Evolutionary conservation across 2,797 vertebrate genomes (phyloP), one percentile per base, ranked within the genome.

Genomic region (Percopsis omiscomaycus): DNA sequence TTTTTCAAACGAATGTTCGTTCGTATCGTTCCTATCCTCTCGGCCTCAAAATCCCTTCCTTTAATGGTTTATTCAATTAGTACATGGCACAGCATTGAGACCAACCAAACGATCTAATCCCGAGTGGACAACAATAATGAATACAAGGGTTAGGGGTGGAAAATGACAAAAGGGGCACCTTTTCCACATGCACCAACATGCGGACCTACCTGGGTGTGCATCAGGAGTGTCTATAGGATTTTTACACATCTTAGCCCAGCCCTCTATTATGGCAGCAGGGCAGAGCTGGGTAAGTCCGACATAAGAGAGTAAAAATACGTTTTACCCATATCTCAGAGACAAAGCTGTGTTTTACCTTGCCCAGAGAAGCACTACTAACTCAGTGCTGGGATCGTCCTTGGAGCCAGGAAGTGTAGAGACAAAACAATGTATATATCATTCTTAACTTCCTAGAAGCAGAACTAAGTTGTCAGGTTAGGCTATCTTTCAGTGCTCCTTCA

Each of bases 1-100:
- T 59, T 50, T 59, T 67, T 55, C 60, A 55, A 52, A 64, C 56
- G 28, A 59, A 49, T 49, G 52, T 62, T 63, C 22, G 22, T 22
- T 22, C 22, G 30, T 51, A 55, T 59, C 29, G 58, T 52, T 63
- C 54, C 28, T n/a, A 27, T 63, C 42, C 49, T 63, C 53, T 62
- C 45, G 58, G 61, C 30, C 30, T 53, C 55, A 74, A 69, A 64
- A 52, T 61, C 61, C 61, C 72, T 57, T 61, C 51, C 59, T 37
- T 29, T 56, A 16, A 32, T 37, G 45, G 37, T 27, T 58, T 50
- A 60, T 59, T 69, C 60, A 64, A 60, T 71, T 66, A 66, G 27
- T 12, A 37, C 49, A 16, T 42, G 32, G 14, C 49, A 60, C 27
- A 49, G 42, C 55, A 12, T 12, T 5, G 11, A 46, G 29, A n/a